Base-by-base conservation (phyloP, 2,113 vertebrate genomes). In the Pan paniscus region DNA sequence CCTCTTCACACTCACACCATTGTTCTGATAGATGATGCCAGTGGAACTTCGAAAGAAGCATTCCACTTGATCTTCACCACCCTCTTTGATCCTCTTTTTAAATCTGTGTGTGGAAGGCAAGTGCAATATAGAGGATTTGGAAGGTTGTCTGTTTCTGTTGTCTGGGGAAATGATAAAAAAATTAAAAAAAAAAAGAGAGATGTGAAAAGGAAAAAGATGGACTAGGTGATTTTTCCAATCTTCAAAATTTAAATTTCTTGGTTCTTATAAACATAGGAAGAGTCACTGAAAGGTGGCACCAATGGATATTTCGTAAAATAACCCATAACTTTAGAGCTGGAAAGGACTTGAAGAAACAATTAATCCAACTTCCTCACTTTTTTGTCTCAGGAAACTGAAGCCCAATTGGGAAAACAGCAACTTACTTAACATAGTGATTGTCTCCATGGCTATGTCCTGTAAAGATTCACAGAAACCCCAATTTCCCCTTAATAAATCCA, bases 261-360 rank as follows among this genome's bases (percentile, higher is more conserved):
- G 67, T 89, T 96, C 46, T 73, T 75, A 91, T 55, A 64, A 79
- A 43, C 35, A 59, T 14, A 52, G 48, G 75, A 92, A 96, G 55
- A 52, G 48, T 73, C 22, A 70, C 38, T 25, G 59, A 82, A 52
- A 83, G 16, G 4, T 55, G 89, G 72, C n/a, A 95, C 57, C 32
- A 93, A 89, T 40, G n/a, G 75, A 18, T 27, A 72, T 67, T 97
- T 89, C 83, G 16, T 93, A 76, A 91, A 96, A 93, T 78, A 92
- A 73, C n/a, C 46, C 85, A 57, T 43, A 70, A 72, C 94, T 67
- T 18, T 83, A 70, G 43, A 83, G 32, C 35, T 64, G 35, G 78
- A 50, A 85, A 61, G 78, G 64, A 59, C 38, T 20, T 5, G 30
- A 79, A 25, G 32, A 27, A 72, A 87, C 35, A 85, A 3, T 55